Base-by-base conservation (phyloP, 2,888 invertebrate genomes). In the Eilema griseolum region DNA sequence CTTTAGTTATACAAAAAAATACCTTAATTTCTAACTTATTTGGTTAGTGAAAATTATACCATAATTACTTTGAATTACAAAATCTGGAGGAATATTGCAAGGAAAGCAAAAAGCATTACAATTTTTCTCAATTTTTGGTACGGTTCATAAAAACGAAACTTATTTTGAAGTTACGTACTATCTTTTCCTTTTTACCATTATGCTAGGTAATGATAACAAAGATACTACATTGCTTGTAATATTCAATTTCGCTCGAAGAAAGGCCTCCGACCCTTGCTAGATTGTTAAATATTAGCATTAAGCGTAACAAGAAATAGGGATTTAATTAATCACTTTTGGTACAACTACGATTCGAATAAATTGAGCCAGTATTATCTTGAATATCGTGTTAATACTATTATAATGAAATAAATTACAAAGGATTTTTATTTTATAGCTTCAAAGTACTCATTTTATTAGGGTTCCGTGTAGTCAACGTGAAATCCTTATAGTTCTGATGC, bases 141-240 rank as follows among this genome's bases (percentile, higher is more conserved):
- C 69, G 41, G 70, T 70, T 63, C 76, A 76, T 78, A 80, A 80
- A 78, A 73, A 26, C 62, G 67, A 80, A 79, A 72, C 23, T 41
- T 76, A 76, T 76, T 73, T 66, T 8, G 28, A 63, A 20, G 66
- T 70, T 68, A 75, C 31, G 46, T 66, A 69, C 67, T 73, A 74
- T 80, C 68, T 66, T 64, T 57, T 71, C 61, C 71, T 80, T 79
- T 72, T 62, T 20, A 61, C 59, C 57, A 59, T 69, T 73, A 78
- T 59, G 72, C 72, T 65, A 37, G 74, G 74, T 80, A 74, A 80
- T 78, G 46, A 66, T 59, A 70, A 76, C 67, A 78, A 72, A 70
- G 80, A 80, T 67, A 69, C 69, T 69, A 72, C 67, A 78, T 69
- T 72, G 70, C 76, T 66, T 69, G 71, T 76, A 69, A 76, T 78